These are phyloP conservation scores for Autographa pulchrina DNA, from an alignment of 2,888 invertebrate genomes.

Conservation along the genomic window DNA sequence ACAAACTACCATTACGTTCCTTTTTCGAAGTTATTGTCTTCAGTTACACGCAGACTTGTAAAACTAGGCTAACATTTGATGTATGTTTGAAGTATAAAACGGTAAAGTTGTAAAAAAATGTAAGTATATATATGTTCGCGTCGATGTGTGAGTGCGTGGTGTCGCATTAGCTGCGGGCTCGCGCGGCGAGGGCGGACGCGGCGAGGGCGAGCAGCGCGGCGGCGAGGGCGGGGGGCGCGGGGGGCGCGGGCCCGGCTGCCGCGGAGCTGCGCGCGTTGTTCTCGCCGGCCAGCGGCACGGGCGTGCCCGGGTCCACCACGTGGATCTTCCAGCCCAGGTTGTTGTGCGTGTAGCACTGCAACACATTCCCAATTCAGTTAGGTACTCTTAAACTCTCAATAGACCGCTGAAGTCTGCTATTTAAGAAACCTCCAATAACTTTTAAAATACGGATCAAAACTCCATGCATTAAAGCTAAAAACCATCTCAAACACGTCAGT, in stretches of 20 bases:
- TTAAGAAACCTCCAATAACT: too few relatives aligned
- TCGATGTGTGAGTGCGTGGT: background rate
- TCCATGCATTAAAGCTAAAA: too few relatives aligned
- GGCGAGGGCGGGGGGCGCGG: slow-evolving; percentile 29
- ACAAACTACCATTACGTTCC: slow-evolving; percentile 6
- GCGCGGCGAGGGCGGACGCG: slow-evolving; percentile 17
- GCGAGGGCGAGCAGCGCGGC: background rate
- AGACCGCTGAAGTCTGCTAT: too few relatives aligned
- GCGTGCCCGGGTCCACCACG: slow-evolving; percentile 92
- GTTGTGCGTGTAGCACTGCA: slow-evolving; percentile 97
- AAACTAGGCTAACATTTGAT: slow-evolving; percentile 2
- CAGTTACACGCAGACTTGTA: slow-evolving; percentile 16
- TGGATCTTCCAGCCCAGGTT: slow-evolving; percentile 98
- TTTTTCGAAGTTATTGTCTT: slow-evolving; percentile 46
- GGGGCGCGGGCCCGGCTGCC: slow-evolving; percentile 36
- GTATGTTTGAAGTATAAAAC: slow-evolving; percentile 7
- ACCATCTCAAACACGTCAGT: too few relatives aligned
- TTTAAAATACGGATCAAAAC: too few relatives aligned
- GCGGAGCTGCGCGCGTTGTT: slow-evolving; percentile 65
- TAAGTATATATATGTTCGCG: background rate
- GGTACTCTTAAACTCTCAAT: too few relatives aligned
- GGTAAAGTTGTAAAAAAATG: background rate
- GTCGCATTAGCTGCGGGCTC: slow-evolving; percentile 1
- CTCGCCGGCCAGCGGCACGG: slow-evolving; percentile 75
- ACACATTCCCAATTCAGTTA: too few relatives aligned